Conservation (phyloP, 2,888 invertebrate species). For the Heteromyza rotundicornis region DNA sequence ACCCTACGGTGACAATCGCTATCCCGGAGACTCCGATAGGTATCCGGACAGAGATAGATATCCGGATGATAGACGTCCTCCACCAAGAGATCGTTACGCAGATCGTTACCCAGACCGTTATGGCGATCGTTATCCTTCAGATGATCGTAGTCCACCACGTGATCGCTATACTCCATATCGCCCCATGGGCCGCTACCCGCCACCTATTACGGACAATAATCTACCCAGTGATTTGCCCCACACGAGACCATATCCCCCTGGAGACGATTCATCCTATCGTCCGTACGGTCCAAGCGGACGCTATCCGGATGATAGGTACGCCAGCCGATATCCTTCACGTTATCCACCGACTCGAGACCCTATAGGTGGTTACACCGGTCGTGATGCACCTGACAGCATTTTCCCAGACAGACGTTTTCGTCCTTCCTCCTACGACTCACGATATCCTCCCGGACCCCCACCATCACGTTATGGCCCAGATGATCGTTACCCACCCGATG, state of each 20-base stretch:
- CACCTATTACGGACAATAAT: conserved; percentile 51
- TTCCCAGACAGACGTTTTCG: conserved; percentile 63
- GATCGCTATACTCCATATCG: conserved; percentile 48
- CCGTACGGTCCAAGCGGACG: conserved; percentile 51
- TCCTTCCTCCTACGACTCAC: conserved; percentile 57
- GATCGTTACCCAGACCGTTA: conserved; percentile 30
- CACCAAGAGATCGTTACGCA: conserved; percentile 33
- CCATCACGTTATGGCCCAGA: conserved; percentile 25
- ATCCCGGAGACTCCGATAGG: conserved; percentile 32
- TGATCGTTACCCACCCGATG: conserved; percentile 52
- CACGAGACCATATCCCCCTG: conserved; percentile 53
- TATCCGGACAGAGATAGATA: conserved; percentile 38
- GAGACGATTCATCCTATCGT: conserved; percentile 49
- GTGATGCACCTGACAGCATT: conserved; percentile 58
- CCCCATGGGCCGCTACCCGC: conserved; percentile 48
- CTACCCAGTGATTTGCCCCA: conserved; percentile 61
- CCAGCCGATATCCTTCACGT: conserved; percentile 44
- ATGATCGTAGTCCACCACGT: conserved; percentile 37
- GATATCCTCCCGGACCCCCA: conserved; percentile 57
- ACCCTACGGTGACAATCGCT: conserved; percentile 39
- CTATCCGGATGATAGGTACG: conserved; percentile 55
- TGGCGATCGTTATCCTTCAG: conserved; percentile 32
- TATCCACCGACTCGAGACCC: conserved; percentile 53
- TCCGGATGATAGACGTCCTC: conserved; percentile 41
- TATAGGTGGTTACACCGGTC: conserved; percentile 52